Percentiles rank a stretch among this genome's conserved stretches.
Evolutionary conservation across 2,113 vertebrate genomes (phyloP).

Genomic region (Platycercus adscitus): DNA sequence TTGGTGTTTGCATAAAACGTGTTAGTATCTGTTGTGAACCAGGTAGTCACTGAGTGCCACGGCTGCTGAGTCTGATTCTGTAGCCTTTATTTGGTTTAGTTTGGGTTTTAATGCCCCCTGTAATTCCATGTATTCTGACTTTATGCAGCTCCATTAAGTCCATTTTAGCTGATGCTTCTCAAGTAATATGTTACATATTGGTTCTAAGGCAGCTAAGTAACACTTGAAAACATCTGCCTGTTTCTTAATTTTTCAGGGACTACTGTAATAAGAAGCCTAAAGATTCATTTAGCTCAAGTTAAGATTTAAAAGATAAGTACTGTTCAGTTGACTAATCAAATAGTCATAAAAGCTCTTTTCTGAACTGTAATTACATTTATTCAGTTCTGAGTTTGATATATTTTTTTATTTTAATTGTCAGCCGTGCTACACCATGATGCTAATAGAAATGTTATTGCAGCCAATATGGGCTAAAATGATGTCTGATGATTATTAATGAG

Average conservation of each 20-base stretch:
- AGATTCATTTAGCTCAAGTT: slow-evolving; percentile 54
- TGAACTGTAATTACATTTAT: slow-evolving; percentile 81
- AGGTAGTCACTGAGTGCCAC: fast-evolving
- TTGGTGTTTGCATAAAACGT: fast-evolving
- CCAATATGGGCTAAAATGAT: slow-evolving; percentile 85
- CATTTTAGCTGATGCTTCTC: background rate
- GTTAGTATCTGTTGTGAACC: background rate
- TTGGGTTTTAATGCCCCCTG: fast-evolving
- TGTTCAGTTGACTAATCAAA: slow-evolving; percentile 81
- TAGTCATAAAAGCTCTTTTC: slow-evolving; percentile 83
- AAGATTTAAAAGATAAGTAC: slow-evolving; percentile 71
- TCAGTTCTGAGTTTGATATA: slow-evolving; percentile 81
- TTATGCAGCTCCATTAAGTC: background rate
- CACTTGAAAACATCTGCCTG: background rate
- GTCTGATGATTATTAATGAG: slow-evolving; percentile 97
- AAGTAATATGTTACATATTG: background rate
- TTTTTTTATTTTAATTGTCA: slow-evolving; percentile 86
- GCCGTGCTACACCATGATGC: slow-evolving; percentile 79
- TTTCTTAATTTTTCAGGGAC: slow-evolving; percentile 10
- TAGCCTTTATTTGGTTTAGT: background rate
- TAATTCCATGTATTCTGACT: background rate
- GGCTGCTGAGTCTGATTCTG: fast-evolving
- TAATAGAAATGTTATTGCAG: slow-evolving; percentile 90
- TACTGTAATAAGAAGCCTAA: background rate
- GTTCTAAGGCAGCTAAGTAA: background rate